Evolutionary conservation across 2,797 vertebrate genomes (phyloP).

Genomic region (Acropternis orthonyx): DNA sequence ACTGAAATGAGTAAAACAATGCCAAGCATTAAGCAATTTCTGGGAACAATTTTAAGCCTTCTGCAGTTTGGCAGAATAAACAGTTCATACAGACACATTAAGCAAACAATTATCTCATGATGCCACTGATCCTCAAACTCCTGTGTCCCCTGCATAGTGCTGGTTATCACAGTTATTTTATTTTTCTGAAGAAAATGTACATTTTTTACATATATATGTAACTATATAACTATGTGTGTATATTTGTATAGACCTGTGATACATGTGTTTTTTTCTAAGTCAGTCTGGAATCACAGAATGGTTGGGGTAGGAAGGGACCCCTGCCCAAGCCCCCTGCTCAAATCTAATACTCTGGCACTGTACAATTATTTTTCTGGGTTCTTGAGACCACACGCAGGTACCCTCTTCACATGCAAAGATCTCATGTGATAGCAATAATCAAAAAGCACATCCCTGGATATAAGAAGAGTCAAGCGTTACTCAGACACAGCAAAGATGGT

Average conservation of each 20-base stretch:
- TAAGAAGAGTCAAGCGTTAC: neutral
- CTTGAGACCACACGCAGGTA: neutral
- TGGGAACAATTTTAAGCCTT: neutral
- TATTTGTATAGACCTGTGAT: neutral
- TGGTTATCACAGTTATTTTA: neutral
- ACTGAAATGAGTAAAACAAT: neutral
- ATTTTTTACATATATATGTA: neutral
- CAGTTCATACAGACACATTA: neutral
- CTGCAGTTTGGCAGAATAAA: neutral
- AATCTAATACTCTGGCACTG: neutral
- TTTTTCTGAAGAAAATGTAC: neutral
- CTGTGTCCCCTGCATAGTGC: neutral
- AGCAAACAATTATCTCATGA: fast-evolving
- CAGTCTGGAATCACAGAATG: neutral
- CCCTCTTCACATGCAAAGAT: neutral
- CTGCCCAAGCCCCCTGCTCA: neutral
- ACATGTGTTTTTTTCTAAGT: neutral
- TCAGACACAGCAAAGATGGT: neutral
- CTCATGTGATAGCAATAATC: neutral
- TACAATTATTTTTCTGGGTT: neutral
- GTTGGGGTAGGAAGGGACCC: neutral
- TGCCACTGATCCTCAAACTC: neutral
- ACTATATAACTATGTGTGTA: no score
- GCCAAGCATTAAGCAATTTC: neutral
- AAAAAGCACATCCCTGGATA: neutral